phyloP scores from a whole-genome alignment of 92 coral and sea anemone species.

The Phenganax marumi region DNA sequence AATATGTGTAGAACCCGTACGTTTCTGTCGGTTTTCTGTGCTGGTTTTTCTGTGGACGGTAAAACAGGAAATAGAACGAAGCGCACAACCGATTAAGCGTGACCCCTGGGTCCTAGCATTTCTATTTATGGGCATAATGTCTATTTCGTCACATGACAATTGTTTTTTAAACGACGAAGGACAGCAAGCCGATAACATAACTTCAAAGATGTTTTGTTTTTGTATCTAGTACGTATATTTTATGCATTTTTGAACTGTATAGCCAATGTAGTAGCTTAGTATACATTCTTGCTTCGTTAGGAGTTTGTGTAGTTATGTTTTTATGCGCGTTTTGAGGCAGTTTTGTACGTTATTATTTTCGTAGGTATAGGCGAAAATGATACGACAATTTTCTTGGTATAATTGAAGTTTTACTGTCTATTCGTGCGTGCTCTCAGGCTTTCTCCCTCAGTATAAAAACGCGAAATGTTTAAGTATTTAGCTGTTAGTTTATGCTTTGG shows the following conservation, averaged over 20 bases:
- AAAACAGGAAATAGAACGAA: too few species aligned
- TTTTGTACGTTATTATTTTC: not conserved
- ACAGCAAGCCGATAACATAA: not conserved
- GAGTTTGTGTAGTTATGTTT: not conserved
- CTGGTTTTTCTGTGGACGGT: too few species aligned
- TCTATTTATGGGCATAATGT: slow-evolving; percentile 39
- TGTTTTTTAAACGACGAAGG: slow-evolving; percentile 44
- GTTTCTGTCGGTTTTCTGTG: too few species aligned
- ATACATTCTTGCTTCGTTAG: not conserved
- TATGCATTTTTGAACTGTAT: not conserved
- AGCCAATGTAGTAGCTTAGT: not conserved
- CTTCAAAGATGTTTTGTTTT: not conserved
- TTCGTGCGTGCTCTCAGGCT: not conserved
- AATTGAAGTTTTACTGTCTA: not conserved
- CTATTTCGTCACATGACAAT: slow-evolving; percentile 41
- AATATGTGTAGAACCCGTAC: too few species aligned
- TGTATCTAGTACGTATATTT: not conserved
- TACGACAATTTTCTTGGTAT: not conserved
- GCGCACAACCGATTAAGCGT: too few species aligned
- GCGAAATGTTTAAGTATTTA: not conserved
- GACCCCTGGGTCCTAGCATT: not conserved
- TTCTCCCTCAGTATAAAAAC: not conserved
- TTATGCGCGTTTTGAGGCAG: not conserved
- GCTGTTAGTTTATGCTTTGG: not conserved
- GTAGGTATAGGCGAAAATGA: not conserved